Base-by-base conservation (phyloP, 2,888 invertebrate species). In the Desoria tigrina region DNA sequence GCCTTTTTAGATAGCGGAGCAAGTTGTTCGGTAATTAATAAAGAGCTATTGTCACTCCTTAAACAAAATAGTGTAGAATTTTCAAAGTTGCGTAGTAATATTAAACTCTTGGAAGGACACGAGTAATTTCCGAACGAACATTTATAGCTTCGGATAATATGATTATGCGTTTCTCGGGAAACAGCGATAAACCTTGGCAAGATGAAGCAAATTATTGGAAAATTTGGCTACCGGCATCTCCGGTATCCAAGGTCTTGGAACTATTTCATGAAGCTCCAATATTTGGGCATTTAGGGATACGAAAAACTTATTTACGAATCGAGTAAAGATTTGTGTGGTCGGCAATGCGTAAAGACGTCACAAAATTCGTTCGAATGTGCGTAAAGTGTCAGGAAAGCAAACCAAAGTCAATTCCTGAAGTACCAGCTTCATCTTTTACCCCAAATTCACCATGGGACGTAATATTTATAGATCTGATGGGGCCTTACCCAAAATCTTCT, bases 241-340 rank as follows among this genome's bases (percentile, higher is more conserved):
- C 71, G n/a, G 18, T 2, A 39, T 4, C 39, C 2, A 45, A 61
- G 28, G 28, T 65, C 7, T 18, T 73, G 0, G 11, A 21, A 0
- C 18, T 42, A 7, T 68, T 69, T 61, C 74, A 72, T 55, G 54
- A 49, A 21, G 28, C 7, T 11, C 21, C 37, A 9, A 14, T 53
- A 9, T 59, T 54, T 1, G 67, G 63, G 16, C 74, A 74, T 61
- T 39, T 68, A n/a, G 74, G 72, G 0, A 23, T 65, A 2, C 1
- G 42, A 6, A 73, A 73, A 42, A 73, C 70, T 3, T 71, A 57
- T 42, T 2, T 39, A 3, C 61, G 51, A 27, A 2, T 73, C 2
- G 68, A 72, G 37, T 50, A 56, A 11, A 16, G 70, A 37, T 62
- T 66, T 3, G 69, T 55, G 23, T 73, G 69, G 68, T 18, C n/a